A percentile compares a stretch with the other conserved stretches of the same genome.
These are phyloP conservation scores for Chaetorhynchus papuensis DNA, from an alignment of 2,113 vertebrate genomes.

Conservation along the genomic window DNA sequence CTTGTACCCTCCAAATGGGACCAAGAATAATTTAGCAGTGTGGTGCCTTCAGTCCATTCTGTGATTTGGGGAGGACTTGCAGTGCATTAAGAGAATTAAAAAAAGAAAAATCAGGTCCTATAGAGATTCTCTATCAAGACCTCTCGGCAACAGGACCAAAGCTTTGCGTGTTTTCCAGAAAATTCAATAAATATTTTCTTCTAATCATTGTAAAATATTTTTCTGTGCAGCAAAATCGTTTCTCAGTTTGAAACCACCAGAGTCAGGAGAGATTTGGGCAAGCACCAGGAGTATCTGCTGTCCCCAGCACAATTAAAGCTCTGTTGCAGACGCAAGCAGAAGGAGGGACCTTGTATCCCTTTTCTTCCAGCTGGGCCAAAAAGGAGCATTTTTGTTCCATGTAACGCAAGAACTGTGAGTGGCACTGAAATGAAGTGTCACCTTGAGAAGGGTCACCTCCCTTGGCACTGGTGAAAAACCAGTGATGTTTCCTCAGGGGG, in stretches of 20 bases:
- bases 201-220: neutral
- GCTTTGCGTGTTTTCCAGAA: neutral
- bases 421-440: neutral
- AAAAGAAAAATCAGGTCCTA: neutral
- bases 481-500: neutral
- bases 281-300: neutral
- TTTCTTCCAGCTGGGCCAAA: neutral
- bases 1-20: conserved; percentile 37
- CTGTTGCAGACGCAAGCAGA: neutral
- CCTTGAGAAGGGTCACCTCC: neutral
- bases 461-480: neutral
- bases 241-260: neutral
- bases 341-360: neutral
- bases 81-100: neutral
- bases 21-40: neutral
- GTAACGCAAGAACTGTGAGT: conserved; percentile 14
- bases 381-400: neutral
- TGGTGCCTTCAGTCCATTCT: conserved; percentile 22
- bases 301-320: conserved; percentile 12
- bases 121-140: neutral
- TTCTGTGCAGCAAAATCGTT: neutral
- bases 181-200: neutral
- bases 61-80: neutral
- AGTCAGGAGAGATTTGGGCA: neutral
- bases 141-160: neutral